Conservation (phyloP, 2,888 invertebrate genomes). For the Poecilobothrus nobilitatus region DNA sequence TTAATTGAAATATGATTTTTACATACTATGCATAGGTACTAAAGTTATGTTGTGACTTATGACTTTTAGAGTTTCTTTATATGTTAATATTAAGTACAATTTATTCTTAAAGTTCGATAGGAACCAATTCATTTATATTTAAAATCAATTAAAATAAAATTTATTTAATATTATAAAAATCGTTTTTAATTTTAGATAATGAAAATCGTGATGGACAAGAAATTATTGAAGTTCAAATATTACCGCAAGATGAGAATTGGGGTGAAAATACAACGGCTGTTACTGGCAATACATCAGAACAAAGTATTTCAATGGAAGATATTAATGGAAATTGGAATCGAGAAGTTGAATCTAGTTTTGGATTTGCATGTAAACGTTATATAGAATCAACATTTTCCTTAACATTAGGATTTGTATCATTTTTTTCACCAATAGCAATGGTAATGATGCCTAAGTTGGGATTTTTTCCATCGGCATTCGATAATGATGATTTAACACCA, state of each 20-base stretch:
- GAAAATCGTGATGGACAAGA: slow-evolving; percentile 74
- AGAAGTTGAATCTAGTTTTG: slow-evolving; percentile 63
- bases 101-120: too few relatives aligned
- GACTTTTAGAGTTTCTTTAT: too few relatives aligned
- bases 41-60: too few relatives aligned
- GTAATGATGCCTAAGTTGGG: slow-evolving; percentile 86
- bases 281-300: slow-evolving; percentile 93
- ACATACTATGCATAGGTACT: too few relatives aligned
- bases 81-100: too few relatives aligned
- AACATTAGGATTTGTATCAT: slow-evolving; percentile 71
- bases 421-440: slow-evolving; percentile 90
- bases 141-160: too few relatives aligned
- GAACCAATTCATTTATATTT: too few relatives aligned
- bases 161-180: too few relatives aligned
- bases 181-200: slow-evolving; percentile 46
- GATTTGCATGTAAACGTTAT: slow-evolving; percentile 72
- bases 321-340: slow-evolving; percentile 77
- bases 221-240: slow-evolving; percentile 90
- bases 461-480: slow-evolving; percentile 66
- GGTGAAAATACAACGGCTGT: slow-evolving; percentile 97
- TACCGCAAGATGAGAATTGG: slow-evolving; percentile 97
- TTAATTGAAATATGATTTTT: too few relatives aligned
- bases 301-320: slow-evolving; percentile 89
- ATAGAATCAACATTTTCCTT: slow-evolving; percentile 72
- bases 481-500: slow-evolving; percentile 58